Percentiles rank a stretch among this genome's conserved stretches.
These are phyloP conservation scores for Girardinichthys multiradiatus DNA, from an alignment of 2,113 vertebrate genomes.

Conservation along the genomic window DNA sequence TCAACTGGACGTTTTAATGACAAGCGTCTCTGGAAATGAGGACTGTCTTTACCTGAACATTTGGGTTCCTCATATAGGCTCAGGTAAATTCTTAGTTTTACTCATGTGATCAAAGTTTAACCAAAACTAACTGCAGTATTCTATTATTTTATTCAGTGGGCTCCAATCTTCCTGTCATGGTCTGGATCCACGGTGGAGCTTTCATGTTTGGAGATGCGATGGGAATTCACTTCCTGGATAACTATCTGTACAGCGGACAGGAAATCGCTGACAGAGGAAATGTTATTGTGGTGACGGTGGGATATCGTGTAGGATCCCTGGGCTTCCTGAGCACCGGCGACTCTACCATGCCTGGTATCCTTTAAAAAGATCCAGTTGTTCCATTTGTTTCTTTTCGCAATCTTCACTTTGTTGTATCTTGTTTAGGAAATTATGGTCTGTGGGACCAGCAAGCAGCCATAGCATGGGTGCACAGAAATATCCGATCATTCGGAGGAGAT, in stretches of 20 bases:
- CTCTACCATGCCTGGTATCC: conserved; percentile 58
- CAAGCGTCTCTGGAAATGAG: conserved; percentile 75
- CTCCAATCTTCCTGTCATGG: conserved; percentile 87
- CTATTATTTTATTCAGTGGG: conserved; percentile 81
- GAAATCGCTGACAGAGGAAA: conserved; percentile 89
- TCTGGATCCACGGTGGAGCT: conserved; percentile 91
- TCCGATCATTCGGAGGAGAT: conserved; percentile 90
- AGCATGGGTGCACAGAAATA: conserved; percentile 95
- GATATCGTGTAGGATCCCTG: conserved; percentile 89
- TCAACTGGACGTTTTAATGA: conserved; percentile 82
- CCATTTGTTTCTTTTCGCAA: not conserved
- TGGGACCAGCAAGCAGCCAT: conserved; percentile 96
- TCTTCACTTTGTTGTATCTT: not conserved
- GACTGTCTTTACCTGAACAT: conserved; percentile 97
- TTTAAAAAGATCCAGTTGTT: not conserved
- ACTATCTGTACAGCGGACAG: conserved; percentile 89
- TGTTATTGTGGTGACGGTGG: conserved; percentile 91
- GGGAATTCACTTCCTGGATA: conserved; percentile 85
- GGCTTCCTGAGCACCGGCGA: conserved; percentile 96
- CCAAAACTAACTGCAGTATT: not conserved
- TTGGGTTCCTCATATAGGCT: conserved; percentile 87
- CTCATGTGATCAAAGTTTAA: not conserved
- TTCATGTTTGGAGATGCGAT: conserved; percentile 84
- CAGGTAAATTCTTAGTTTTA: conserved; percentile 42
- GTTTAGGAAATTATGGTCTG: conserved; percentile 90